Base-by-base conservation (phyloP, 2,113 vertebrate species). In the Neotragus pygmaeus region DNA sequence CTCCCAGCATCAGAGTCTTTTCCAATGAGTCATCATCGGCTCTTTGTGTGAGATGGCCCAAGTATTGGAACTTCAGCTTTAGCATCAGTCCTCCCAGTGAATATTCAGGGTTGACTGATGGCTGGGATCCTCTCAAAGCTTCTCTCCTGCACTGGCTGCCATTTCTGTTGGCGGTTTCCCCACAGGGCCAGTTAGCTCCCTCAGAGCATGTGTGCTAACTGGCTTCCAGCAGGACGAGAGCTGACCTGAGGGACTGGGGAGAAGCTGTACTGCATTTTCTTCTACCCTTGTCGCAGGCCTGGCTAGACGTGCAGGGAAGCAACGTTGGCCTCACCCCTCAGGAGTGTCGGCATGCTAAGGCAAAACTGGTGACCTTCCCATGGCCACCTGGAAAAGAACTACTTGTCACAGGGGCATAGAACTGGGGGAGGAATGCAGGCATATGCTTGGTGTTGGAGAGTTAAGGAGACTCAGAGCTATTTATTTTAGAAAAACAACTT, bases 21-120 rank as follows among this genome's bases (percentile, higher is more conserved):
- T 43, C 23, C 39, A 75, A 1, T 7, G 70, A 75, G 70, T 43
- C 6, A 1, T 75, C 1, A 1, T 75, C 1, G 0, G 10, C 39
- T 75, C 23, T 75, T 75, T 0, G 12, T 23, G 43, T 75, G 0
- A 75, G 70, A 12, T 75, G 70, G 39, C 70, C 36, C 36, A 43
- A 4, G 39, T 43, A 75, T 4, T 75, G 36, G 23, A 75, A 39
- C 36, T 73, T 73, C 36, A 73, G 70, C 70, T 75, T 75, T 39
- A 75, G 23, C 70, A 43, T 75, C 23, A 43, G 70, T 7, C 70
- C 23, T 75, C 43, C 23, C 39, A 43, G 12, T 25, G 70, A 43
- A 43, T 75, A 27, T 43, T 43, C 39, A 43, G 70, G 70, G 23
- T 15, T 43, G 39, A 43, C 7, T 43, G 36, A 75, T 14, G 39